Evolutionary conservation across 2,113 vertebrate genomes (phyloP).

Genomic region (Neofelis nebulosa): DNA sequence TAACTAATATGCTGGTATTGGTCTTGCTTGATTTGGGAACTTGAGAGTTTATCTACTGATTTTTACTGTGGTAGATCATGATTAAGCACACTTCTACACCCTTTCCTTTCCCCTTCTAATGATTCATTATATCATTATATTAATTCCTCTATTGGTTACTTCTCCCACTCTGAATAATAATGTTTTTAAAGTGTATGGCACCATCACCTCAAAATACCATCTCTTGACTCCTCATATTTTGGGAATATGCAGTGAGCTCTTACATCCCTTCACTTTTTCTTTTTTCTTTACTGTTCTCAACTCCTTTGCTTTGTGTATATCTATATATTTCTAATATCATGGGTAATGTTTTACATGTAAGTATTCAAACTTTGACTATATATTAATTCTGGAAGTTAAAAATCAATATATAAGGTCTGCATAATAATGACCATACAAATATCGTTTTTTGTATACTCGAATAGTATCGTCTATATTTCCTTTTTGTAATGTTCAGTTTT

Average conservation of each 20-base stretch:
- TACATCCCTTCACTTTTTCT: not conserved
- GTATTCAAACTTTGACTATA: not conserved
- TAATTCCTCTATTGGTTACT: not conserved
- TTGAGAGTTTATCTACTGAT: not conserved
- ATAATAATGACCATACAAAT: not conserved
- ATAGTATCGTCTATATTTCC: not conserved
- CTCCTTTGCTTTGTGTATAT: not conserved
- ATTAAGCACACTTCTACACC: not conserved
- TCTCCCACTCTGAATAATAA: not conserved
- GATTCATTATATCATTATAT: not conserved
- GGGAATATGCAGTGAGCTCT: not conserved
- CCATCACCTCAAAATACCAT: not conserved
- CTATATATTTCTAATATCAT: not conserved
- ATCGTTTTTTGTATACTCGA: not conserved
- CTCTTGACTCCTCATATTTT: not conserved
- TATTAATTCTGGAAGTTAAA: not conserved
- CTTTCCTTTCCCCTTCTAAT: not conserved
- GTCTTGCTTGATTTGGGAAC: not conserved
- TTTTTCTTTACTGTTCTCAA: not conserved
- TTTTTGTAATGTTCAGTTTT: not conserved
- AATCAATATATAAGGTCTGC: not conserved
- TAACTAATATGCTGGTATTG: not conserved
- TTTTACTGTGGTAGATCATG: not conserved
- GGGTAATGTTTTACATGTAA: not conserved
- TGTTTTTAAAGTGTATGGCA: not conserved